Evolutionary conservation across 1,140 invertebrate genomes (phyloP).

Genomic region (Lordiphosa collinella): DNA sequence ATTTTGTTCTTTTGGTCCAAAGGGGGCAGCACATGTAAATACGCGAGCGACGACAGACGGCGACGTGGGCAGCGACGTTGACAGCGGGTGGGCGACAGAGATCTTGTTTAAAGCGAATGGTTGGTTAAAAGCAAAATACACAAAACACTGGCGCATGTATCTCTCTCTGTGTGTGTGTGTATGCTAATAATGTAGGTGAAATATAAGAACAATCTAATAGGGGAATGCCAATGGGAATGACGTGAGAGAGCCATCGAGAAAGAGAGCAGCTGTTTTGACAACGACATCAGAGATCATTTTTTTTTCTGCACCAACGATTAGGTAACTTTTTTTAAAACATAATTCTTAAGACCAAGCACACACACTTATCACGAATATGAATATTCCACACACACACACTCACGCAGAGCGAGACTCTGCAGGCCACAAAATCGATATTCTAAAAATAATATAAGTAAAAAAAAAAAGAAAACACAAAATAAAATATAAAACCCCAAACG

Average conservation of each 20-base stretch:
- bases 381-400: conserved; percentile 35
- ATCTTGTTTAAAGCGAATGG: conserved; percentile 55
- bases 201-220: conserved; percentile 51
- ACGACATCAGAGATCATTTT: conserved; percentile 5
- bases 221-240: conserved; percentile 47
- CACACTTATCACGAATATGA: too few species aligned
- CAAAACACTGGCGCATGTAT: conserved; percentile 36
- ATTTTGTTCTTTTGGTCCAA: conserved; percentile 15
- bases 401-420: conserved; percentile 27
- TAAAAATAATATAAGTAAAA: conserved; percentile 78
- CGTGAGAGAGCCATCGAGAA: conserved; percentile 4
- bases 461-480: conserved; percentile 35
- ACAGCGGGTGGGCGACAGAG: conserved; percentile 30
- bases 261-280: conserved; percentile 58
- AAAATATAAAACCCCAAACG: conserved; percentile 53
- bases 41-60: conserved; percentile 35
- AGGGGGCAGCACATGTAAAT: conserved; percentile 53
- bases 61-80: conserved; percentile 29
- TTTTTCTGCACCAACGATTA: conserved; percentile 61
- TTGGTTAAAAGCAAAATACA: conserved; percentile 40
- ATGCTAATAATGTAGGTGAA: conserved; percentile 59
- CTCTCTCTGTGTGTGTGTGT: conserved; percentile 31
- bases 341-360: conserved; percentile 65
- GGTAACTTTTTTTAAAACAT: conserved; percentile 72
- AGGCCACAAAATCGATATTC: conserved; percentile 75